Evolutionary conservation across 2,113 vertebrate species (phyloP).

Genomic region (Halcyon senegalensis): DNA sequence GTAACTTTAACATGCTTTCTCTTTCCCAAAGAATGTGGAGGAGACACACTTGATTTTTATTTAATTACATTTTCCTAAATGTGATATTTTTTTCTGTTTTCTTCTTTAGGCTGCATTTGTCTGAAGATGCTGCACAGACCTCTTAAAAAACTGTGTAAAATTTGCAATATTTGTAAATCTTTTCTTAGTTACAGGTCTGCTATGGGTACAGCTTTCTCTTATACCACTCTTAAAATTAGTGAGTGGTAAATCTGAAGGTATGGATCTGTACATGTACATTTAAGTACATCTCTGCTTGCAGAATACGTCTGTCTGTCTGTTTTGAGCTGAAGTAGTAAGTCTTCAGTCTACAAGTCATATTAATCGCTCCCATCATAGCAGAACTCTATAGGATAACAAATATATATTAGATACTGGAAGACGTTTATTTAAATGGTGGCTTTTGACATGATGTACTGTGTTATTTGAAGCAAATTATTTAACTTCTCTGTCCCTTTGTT

Average conservation of each 20-base stretch:
- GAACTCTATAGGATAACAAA: neutral
- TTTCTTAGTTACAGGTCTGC: neutral
- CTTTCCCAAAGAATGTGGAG: neutral
- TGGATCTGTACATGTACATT: neutral
- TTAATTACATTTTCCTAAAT: neutral
- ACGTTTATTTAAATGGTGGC: neutral
- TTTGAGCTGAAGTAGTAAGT: neutral
- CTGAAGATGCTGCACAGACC: fast-evolving
- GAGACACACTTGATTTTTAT: neutral
- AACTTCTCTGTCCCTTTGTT: neutral
- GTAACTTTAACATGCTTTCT: neutral
- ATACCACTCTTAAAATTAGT: neutral
- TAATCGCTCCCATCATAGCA: neutral
- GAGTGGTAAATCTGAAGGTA: neutral
- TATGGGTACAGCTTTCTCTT: neutral
- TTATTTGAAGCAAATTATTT: neutral
- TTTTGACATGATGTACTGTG: neutral
- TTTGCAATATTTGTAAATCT: neutral
- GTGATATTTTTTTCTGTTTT: neutral
- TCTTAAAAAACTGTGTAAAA: neutral
- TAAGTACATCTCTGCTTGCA: neutral
- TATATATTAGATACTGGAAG: neutral
- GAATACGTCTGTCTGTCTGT: neutral
- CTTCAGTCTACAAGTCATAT: neutral
- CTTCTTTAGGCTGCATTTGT: neutral